Conservation (phyloP, 1,140 invertebrate species). For the Camponotus pennsylvanicus region DNA sequence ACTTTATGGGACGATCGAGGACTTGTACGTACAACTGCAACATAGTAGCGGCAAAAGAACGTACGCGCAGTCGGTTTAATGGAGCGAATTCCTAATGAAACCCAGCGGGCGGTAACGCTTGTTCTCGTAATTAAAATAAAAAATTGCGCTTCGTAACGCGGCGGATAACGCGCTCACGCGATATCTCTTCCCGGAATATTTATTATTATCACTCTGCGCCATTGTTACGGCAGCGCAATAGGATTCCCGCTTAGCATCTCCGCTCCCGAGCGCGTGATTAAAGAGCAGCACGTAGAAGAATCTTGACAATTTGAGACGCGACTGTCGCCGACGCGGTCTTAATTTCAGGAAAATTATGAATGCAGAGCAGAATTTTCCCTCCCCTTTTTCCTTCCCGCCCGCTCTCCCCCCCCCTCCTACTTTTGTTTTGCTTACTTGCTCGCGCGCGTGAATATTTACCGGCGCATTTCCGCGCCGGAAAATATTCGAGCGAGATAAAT, state of each 20-base stretch:
- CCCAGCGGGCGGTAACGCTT: slow-evolving; percentile 42
- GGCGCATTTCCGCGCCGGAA: slow-evolving; percentile 3
- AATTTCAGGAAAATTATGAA: slow-evolving; percentile 66
- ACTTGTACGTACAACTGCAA: slow-evolving; percentile 11
- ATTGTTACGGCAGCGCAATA: slow-evolving; percentile 60
- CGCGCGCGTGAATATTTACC: slow-evolving; percentile 46
- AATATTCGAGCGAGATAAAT: slow-evolving; percentile 48
- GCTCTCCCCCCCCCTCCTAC: neutral
- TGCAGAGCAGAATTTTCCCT: slow-evolving; percentile 28
- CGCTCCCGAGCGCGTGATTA: slow-evolving; percentile 54
- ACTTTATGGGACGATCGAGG: slow-evolving; percentile 36
- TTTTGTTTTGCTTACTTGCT: slow-evolving; percentile 18
- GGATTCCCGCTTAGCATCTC: slow-evolving; percentile 58
- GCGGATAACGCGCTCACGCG: slow-evolving; percentile 53
- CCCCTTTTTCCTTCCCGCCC: neutral
- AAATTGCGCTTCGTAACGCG: slow-evolving; percentile 59
- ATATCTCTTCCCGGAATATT: slow-evolving; percentile 55
- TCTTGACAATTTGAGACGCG: slow-evolving; percentile 60
- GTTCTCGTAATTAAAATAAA: slow-evolving; percentile 63
- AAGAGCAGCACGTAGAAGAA: slow-evolving; percentile 64
- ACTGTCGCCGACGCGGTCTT: slow-evolving; percentile 36
- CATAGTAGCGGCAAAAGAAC: neutral
- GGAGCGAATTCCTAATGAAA: slow-evolving; percentile 59
- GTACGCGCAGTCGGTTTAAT: slow-evolving; percentile 43
- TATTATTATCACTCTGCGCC: slow-evolving; percentile 61